Evolutionary conservation across 2,888 invertebrate genomes (phyloP), one percentile per base, ranked within the genome.

Genomic region (Imbricaverruca yamaguchii): DNA sequence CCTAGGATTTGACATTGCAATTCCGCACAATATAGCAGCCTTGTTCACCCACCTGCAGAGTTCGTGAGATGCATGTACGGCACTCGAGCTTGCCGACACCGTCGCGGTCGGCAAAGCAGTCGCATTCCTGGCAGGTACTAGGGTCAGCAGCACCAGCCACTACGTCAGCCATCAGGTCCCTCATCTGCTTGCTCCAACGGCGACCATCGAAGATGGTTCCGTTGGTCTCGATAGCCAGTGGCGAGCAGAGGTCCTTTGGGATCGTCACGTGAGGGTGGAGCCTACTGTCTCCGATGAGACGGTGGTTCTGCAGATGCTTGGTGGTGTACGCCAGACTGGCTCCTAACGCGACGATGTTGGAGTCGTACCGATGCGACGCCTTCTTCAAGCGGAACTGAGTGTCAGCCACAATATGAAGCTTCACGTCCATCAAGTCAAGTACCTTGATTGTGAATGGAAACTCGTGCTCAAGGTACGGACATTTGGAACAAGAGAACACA

Each of bases 61-160:
- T 8, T 0, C 39, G 85, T 11, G 86, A 85, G 0, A 86, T 84
- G 81, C 87, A 87, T 61, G 84, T 85, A 77, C 85, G 85, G 84
- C 89, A 89, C 80, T 86, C 85, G 39, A 87, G 84, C 63, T 84
- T 84, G 3, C 88, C 87, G 4, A 86, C 85, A n/a, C 88, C 88
- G 82, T 86, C 85, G n/a, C 85, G 84, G 81, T 88, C 87, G 6
- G 87, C 85, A 0, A 86, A 85, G 84, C 89, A 89, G 77, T 86
- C 86, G 84, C 89, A 89, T 18, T 86, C 85, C 84, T 88, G 89
- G 83, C 89, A 89, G n/a, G 84, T 83, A 1, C 87, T 84, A 0
- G 87, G 87, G 39, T 84, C 82, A 55, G 87, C 86, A 15, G 86
- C 85, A 74, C 84, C 82, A 0, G 86, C 84, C 9, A 88, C 85